Conservation (phyloP, 1,140 invertebrate species). For the Dendrolimus punctatus region DNA sequence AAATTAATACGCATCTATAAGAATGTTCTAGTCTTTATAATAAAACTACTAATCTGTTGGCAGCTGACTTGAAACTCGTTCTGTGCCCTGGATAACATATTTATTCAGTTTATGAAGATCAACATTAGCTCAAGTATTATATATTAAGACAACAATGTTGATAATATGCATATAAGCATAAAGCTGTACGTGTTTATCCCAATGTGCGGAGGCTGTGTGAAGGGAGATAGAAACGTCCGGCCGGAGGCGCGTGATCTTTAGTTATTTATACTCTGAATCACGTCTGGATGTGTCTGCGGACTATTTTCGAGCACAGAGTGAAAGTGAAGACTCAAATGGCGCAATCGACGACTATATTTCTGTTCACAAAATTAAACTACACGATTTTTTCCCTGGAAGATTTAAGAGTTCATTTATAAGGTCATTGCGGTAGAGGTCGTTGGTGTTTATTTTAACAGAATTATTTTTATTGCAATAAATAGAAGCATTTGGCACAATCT, state of each 20-base stretch:
- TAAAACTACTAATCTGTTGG: too few species aligned
- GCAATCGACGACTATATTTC: conserved; percentile 8
- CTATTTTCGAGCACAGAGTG: conserved; percentile 25
- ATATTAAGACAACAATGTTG: too few species aligned
- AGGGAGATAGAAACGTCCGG: background rate
- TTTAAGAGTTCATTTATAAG: conserved; percentile 3
- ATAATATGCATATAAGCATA: too few species aligned
- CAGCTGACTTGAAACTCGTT: too few species aligned
- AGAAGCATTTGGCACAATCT: too few species aligned
- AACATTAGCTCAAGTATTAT: too few species aligned
- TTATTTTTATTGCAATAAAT: background rate
- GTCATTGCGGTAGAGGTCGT: background rate
- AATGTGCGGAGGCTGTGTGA: conserved; percentile 4
- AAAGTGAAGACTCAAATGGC: conserved; percentile 20
- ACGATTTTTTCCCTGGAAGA: conserved; percentile 1
- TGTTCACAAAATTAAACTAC: conserved; percentile 3
- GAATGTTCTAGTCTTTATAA: too few species aligned
- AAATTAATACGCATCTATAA: too few species aligned
- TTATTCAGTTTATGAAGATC: too few species aligned
- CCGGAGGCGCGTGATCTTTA: conserved; percentile 15
- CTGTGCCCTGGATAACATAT: too few species aligned
- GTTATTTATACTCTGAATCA: conserved; percentile 11
- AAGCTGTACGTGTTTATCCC: too few species aligned
- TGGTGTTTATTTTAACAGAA: background rate
- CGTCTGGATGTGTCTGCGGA: conserved; percentile 12